phyloP scores from a whole-genome alignment of 2,797 vertebrate species.

The Astyanax mexicanus region DNA sequence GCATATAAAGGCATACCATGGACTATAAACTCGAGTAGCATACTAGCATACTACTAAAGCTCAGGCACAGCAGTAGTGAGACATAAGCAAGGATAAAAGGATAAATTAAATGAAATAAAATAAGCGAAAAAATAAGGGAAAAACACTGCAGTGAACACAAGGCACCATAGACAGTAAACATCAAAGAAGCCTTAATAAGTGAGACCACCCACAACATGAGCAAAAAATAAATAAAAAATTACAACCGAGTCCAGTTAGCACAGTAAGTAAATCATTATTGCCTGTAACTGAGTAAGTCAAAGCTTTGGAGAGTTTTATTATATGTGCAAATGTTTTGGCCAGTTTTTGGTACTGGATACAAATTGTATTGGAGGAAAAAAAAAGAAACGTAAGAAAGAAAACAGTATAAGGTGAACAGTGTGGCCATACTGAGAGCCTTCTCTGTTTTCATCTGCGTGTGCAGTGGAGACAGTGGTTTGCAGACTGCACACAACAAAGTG shows the following conservation, averaged over 20 bases:
- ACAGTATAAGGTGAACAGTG: slow-evolving; percentile 55
- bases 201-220: neutral
- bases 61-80: neutral
- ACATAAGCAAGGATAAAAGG: neutral
- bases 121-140: neutral
- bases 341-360: neutral
- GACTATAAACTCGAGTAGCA: neutral
- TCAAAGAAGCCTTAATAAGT: neutral
- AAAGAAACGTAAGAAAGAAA: neutral
- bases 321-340: neutral
- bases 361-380: neutral
- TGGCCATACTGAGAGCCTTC: slow-evolving; percentile 63
- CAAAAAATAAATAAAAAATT: neutral
- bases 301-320: neutral
- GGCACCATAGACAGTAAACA: neutral
- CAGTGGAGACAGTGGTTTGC: slow-evolving; percentile 61
- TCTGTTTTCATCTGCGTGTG: slow-evolving; percentile 46
- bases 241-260: neutral
- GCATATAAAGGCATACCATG: neutral
- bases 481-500: slow-evolving; percentile 74
- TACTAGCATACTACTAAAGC: neutral
- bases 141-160: neutral
- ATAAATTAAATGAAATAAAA: neutral
- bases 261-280: neutral
- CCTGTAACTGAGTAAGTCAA: neutral